phyloP scores from a whole-genome alignment of 2,113 vertebrate species.

The Ceyx melanurus region DNA sequence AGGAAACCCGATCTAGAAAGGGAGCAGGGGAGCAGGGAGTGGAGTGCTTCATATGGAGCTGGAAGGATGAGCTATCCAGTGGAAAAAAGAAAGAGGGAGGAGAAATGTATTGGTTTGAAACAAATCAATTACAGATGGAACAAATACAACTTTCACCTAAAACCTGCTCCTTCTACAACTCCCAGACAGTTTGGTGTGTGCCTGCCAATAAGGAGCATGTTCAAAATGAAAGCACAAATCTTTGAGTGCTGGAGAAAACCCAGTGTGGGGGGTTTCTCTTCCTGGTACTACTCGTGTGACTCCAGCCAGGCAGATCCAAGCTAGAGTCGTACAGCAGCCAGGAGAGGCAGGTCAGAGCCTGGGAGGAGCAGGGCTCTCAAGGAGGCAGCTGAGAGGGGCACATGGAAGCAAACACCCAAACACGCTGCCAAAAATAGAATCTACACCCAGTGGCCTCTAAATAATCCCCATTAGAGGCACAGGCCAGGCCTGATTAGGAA shows the following conservation, averaged over 20 bases:
- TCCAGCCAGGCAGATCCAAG: neutral
- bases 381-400: neutral
- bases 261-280: neutral
- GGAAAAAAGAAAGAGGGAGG: neutral
- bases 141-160: conserved; percentile 1
- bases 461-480: neutral
- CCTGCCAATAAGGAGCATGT: neutral
- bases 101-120: conserved; percentile 7
- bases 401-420: neutral
- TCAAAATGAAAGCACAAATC: neutral
- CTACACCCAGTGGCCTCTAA: neutral
- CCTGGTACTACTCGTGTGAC: neutral
- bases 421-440: neutral
- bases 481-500: neutral
- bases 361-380: neutral
- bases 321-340: neutral
- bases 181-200: neutral
- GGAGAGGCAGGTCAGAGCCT: neutral
- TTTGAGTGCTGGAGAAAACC: neutral
- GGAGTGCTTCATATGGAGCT: neutral
- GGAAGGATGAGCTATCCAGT: neutral
- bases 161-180: neutral
- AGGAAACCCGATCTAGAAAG: neutral
- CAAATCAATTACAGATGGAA: conserved; percentile 40
- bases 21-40: neutral